A percentile compares a stretch with the other conserved stretches of the same genome.
Evolutionary conservation across 1,140 invertebrate species (phyloP).

Genomic region (Armadillidium nasatum): DNA sequence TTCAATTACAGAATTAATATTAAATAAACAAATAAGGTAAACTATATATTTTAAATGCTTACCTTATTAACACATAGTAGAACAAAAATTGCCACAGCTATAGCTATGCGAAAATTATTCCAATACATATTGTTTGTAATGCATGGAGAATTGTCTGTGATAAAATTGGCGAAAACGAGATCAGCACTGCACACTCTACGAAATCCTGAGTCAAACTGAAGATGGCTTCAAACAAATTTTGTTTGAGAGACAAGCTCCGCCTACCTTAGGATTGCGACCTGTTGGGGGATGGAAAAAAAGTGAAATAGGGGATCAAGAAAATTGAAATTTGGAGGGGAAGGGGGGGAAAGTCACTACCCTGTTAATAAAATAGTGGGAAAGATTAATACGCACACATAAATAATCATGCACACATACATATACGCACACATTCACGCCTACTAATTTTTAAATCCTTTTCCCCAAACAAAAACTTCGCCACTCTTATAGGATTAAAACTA

Average conservation of each 20-base stretch:
- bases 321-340: no score
- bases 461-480: no score
- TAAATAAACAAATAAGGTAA: no score
- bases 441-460: no score
- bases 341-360: background rate
- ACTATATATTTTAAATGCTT: no score
- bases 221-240: background rate
- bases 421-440: background rate
- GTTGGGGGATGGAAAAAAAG: background rate
- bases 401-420: background rate
- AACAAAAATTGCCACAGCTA: no score
- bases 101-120: no score
- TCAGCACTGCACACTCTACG: background rate
- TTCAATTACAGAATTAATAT: no score
- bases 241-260: background rate
- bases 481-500: background rate
- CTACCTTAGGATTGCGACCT: background rate
- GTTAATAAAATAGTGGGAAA: background rate
- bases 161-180: conserved; percentile 6
- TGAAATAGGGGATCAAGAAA: no score
- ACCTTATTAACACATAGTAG: no score
- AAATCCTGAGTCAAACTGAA: background rate
- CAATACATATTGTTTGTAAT: background rate
- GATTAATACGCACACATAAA: no score
- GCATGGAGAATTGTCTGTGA: conserved; percentile 17